Evolutionary conservation across 2,797 vertebrate genomes (phyloP).

Genomic region (Agapornis canus): DNA sequence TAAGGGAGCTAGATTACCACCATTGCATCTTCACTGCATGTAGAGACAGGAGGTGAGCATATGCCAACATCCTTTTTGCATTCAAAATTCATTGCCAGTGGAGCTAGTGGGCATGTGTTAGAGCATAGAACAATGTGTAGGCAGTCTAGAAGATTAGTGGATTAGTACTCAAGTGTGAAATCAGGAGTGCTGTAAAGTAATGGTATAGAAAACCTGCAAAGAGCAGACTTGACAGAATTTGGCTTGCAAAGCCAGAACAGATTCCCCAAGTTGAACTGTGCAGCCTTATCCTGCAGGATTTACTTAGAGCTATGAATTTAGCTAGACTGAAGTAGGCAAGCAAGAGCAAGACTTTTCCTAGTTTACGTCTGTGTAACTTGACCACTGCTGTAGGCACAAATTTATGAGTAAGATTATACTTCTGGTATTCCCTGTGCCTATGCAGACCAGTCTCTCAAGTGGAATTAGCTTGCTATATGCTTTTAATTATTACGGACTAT

Average conservation of each 20-base stretch:
- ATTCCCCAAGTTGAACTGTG: background rate
- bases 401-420: background rate
- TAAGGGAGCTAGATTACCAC: background rate
- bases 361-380: background rate
- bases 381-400: background rate
- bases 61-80: background rate
- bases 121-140: background rate
- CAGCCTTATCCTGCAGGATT: background rate
- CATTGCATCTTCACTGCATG: background rate
- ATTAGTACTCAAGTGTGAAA: conserved; percentile 46
- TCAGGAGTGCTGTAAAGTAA: conserved; percentile 1
- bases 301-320: background rate
- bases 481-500: background rate
- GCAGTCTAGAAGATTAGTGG: conserved; percentile 35
- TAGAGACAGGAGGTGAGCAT: background rate
- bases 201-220: conserved; percentile 13
- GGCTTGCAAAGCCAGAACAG: background rate
- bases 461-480: background rate
- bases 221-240: conserved; percentile 24
- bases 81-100: background rate
- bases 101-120: background rate
- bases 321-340: background rate
- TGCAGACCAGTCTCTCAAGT: background rate
- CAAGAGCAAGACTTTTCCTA: background rate
- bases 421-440: background rate